Evolutionary conservation across 2,888 invertebrate genomes (phyloP).

Genomic region (Troides helena): DNA sequence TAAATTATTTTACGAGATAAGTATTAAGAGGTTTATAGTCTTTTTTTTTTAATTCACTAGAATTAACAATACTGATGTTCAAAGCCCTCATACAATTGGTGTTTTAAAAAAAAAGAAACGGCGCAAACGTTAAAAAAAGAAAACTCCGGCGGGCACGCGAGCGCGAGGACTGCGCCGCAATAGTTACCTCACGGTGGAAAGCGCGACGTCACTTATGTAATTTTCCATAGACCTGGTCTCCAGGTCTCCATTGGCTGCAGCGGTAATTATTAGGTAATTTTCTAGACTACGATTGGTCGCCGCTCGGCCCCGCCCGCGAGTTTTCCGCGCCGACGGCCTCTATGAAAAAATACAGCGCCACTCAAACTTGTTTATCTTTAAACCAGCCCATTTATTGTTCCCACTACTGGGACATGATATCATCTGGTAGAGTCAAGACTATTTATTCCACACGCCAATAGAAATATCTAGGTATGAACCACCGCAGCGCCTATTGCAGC

Average conservation of each 20-base stretch:
- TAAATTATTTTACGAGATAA: no score
- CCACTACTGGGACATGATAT: no score
- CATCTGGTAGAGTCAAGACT: no score
- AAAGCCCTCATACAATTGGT: neutral
- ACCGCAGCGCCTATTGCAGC: no score
- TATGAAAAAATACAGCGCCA: slow-evolving; percentile 34
- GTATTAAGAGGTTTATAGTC: no score
- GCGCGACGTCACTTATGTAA: slow-evolving; percentile 43
- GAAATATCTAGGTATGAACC: no score
- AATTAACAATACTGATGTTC: no score
- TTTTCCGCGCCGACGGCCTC: slow-evolving; percentile 48
- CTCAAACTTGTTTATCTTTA: slow-evolving; percentile 18
- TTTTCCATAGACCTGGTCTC: slow-evolving; percentile 37
- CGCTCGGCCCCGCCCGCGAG: slow-evolving; percentile 53
- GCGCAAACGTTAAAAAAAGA: slow-evolving; percentile 4
- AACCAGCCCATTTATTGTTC: no score
- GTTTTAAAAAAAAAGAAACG: neutral
- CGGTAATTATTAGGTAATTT: slow-evolving; percentile 57
- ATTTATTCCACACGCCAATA: no score
- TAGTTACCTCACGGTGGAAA: slow-evolving; percentile 32
- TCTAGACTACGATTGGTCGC: slow-evolving; percentile 54
- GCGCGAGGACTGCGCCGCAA: slow-evolving; percentile 24
- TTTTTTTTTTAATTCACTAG: no score
- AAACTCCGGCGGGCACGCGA: slow-evolving; percentile 24
- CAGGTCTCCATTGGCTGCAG: slow-evolving; percentile 48